A percentile compares a stretch with the other conserved stretches of the same genome.
phyloP scores from a whole-genome alignment of 2,888 invertebrate genomes.

The Eupsilia transversa region DNA sequence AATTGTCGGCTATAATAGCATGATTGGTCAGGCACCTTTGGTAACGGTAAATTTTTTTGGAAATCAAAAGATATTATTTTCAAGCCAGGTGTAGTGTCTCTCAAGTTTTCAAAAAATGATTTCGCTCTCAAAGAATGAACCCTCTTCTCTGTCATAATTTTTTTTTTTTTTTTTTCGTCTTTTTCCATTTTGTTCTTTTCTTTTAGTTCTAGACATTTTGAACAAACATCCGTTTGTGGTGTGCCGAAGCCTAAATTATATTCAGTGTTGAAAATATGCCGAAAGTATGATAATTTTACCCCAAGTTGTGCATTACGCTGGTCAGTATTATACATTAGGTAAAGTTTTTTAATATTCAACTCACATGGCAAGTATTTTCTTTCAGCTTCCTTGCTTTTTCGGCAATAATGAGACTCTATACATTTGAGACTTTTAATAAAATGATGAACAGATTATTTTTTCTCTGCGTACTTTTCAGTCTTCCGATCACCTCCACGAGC shows the following conservation, averaged over 20 bases:
- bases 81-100: slow-evolving; percentile 4
- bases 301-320: slow-evolving; percentile 11
- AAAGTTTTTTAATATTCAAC: slow-evolving; percentile 22
- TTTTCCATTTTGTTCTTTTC: slow-evolving; percentile 5
- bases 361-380: slow-evolving; percentile 25
- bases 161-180: neutral
- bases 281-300: neutral
- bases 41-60: slow-evolving; percentile 1
- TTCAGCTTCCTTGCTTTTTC: slow-evolving; percentile 20
- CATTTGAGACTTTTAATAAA: slow-evolving; percentile 9
- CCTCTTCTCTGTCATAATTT: neutral
- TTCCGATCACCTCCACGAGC: slow-evolving; percentile 20
- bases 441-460: neutral
- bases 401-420: slow-evolving; percentile 11
- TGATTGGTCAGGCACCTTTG: slow-evolving; percentile 15
- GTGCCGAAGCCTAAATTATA: slow-evolving; percentile 7
- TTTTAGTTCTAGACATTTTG: slow-evolving; percentile 1
- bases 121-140: slow-evolving; percentile 3
- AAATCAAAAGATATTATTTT: slow-evolving; percentile 21
- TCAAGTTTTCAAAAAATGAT: slow-evolving; percentile 16
- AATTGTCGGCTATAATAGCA: slow-evolving; percentile 12
- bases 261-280: neutral
- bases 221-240: slow-evolving; percentile 8
- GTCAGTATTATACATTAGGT: slow-evolving; percentile 6
- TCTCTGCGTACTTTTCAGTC: slow-evolving; percentile 3